Conservation (phyloP, 2,888 invertebrate species). For the Ellobium chinense region DNA sequence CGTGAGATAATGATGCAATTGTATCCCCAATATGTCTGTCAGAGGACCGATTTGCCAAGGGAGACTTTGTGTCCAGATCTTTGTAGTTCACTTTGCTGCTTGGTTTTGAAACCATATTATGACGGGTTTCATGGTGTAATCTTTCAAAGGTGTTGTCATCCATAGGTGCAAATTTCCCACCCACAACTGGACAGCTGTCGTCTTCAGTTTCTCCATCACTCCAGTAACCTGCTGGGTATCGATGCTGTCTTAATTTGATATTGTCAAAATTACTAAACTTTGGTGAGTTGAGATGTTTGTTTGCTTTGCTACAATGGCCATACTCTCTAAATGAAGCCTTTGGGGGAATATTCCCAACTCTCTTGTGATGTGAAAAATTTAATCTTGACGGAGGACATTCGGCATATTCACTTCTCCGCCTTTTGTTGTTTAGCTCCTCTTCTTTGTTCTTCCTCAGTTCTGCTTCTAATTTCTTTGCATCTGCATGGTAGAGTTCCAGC, state of each 20-base stretch:
- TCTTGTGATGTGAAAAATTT: background rate
- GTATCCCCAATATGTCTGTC: slow-evolving; percentile 33
- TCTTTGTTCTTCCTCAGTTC: slow-evolving; percentile 62
- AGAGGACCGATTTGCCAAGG: background rate
- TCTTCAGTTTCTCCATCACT: slow-evolving; percentile 10
- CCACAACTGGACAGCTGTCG: slow-evolving; percentile 5
- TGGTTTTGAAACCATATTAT: background rate
- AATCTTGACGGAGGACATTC: background rate
- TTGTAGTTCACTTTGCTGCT: background rate
- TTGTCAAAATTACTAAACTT: background rate
- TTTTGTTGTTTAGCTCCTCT: slow-evolving; percentile 61
- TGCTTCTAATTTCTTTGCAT: slow-evolving; percentile 61
- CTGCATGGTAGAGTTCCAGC: slow-evolving; percentile 60
- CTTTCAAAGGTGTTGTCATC: background rate
- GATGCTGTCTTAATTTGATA: background rate
- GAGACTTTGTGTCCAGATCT: background rate
- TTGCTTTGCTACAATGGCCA: slow-evolving; percentile 27
- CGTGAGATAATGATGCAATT: slow-evolving; percentile 51
- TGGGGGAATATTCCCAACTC: background rate
- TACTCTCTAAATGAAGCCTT: slow-evolving; percentile 34
- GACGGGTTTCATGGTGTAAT: background rate
- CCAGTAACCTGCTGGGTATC: background rate
- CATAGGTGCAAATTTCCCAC: background rate
- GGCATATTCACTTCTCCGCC: slow-evolving; percentile 18
- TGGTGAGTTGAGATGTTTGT: background rate